These are phyloP conservation scores for Pseudochirops cupreus DNA, from an alignment of 2,797 vertebrate genomes.

Conservation along the genomic window DNA sequence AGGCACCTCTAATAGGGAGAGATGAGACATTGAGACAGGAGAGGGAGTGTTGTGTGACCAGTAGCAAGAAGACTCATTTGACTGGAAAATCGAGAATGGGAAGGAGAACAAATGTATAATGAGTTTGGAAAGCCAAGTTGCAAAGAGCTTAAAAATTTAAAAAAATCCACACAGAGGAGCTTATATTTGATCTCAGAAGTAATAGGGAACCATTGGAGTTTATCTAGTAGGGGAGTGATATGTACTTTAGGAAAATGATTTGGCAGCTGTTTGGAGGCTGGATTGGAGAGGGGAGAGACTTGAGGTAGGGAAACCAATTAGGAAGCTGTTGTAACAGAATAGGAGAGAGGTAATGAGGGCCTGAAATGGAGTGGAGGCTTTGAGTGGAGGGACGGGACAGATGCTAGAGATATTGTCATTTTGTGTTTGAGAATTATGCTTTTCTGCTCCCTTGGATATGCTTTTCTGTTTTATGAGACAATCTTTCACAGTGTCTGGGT, in stretches of 20 bases:
- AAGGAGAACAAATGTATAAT: background rate
- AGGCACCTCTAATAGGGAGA: background rate
- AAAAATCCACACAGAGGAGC: background rate
- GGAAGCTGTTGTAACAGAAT: background rate
- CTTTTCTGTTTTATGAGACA: constrained; percentile 47
- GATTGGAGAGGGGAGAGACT: background rate
- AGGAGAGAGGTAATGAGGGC: constrained; percentile 1
- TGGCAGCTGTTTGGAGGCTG: background rate
- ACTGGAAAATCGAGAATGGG: background rate
- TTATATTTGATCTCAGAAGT: background rate
- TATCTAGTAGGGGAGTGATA: background rate
- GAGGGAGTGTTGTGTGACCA: background rate
- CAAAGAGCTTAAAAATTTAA: background rate
- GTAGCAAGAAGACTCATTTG: background rate
- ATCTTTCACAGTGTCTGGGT: constrained; percentile 42
- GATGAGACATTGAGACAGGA: background rate
- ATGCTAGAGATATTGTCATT: background rate
- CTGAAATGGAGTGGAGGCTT: background rate
- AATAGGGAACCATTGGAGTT: background rate
- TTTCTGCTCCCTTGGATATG: constrained; percentile 4
- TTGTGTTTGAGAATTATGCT: background rate
- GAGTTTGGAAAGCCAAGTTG: background rate
- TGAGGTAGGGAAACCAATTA: background rate
- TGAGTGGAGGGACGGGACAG: background rate
- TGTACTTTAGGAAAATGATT: background rate